Evolutionary conservation across 2,113 vertebrate species (phyloP), one percentile per base, ranked within the genome.

Genomic region (Daboia siamensis): DNA sequence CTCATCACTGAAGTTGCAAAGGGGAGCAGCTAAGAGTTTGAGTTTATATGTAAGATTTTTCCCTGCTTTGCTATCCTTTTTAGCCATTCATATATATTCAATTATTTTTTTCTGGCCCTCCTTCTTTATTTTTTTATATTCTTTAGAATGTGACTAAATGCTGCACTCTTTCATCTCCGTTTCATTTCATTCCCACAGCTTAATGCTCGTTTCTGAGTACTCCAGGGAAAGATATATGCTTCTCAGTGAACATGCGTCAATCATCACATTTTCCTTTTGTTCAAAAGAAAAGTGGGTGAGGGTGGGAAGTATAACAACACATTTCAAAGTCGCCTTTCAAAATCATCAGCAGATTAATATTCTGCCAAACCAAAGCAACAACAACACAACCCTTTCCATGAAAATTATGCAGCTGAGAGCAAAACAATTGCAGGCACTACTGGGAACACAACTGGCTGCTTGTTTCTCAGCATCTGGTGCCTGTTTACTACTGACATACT

Each of bases 1-100:
- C 95, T 97, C 96, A 95, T 97, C 96, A 94, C 94, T 94, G 95
- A 95, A 96, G 97, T 97, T 97, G 96, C 97, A 96, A 97, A 97
- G 97, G 97, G 95, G 94, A 98, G 95, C 96, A 95, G 93, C 86
- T 92, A 91, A 93, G 33, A 94, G 54, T 91, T 59, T 61, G 52
- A 87, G 96, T 97, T 96, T 97, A 97, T 97, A 97, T 97, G 95
- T 97, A 96, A 97, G 92, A 94, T 96, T 97, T 51, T 97, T 88
- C 94, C 90, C 96, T 96, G 92, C 87, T 90, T 93, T 95, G 89
- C 94, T 94, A 55, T 90, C 91, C 95, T 95, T 96, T 96, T 29
- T 8, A 91, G 92, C 91, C 91, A 91, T 94, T 97, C 90, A 64
- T 92, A 39, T 91, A 93, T 94, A 86, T 93, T 95, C 29, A 59